Base-by-base conservation (phyloP, 2,113 vertebrate species). In the Lates calcarifer region DNA sequence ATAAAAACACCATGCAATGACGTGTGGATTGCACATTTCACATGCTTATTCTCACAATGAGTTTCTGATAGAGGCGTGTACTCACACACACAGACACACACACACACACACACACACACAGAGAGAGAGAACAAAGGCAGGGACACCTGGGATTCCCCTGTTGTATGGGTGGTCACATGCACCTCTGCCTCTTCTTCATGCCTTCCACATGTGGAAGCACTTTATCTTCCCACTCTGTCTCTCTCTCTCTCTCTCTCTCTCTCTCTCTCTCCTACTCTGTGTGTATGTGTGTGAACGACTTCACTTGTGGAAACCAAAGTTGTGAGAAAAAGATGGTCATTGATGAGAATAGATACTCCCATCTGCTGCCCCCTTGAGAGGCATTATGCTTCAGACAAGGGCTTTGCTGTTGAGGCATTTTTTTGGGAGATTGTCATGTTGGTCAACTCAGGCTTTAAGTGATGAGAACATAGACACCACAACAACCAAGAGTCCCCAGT, bases 161-260 rank as follows among this genome's bases (percentile, higher is more conserved):
- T 92, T 79, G 74, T 73, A 77, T 92, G 94, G 94, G 94, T 92
- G 94, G 93, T 89, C 92, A 90, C 79, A 89, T 80, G 88, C 88
- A 89, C 89, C 83, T 91, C 87, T 69, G 81, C 74, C 56, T 90
- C 82, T 66, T 82, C 90, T 89, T 87, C 79, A 87, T 89, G 82
- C 87, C 84, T 92, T 77, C 39, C 87, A 94, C 94, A 95, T 93
- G 89, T 95, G 95, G 90, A 92, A 93, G 66, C 89, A 91, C 93
- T 95, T 94, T 84, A 85, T 90, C 88, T 77, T 89, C 84, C 79
- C 70, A n/a, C 83, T 69, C 68, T 67, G 56, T 77, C 61, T 55
- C 72, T 83, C 62, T 1, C 24, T 73, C 20, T 26, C 68, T 67
- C 60, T 77, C 61, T 55, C 72, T 83, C 62, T 1, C 24, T 73